A percentile compares a stretch with the other conserved stretches of the same genome.
These are phyloP conservation scores for Crambe crambe DNA, from an alignment of 37 sponge, comb jelly and placozoan species.

Conservation along the genomic window DNA sequence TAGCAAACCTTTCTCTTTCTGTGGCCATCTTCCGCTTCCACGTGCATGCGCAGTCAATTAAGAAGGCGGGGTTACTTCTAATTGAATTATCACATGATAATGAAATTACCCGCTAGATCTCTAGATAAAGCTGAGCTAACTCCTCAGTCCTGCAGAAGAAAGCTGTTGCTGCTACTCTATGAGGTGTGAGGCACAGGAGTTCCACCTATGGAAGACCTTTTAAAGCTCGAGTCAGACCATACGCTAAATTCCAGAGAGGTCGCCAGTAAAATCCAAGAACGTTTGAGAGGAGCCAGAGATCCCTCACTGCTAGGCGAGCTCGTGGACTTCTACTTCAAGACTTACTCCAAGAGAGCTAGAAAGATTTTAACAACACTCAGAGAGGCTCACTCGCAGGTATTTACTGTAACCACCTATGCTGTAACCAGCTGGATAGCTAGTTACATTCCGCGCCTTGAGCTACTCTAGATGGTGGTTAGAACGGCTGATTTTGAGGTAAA, in stretches of 20 bases:
- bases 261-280: neutral
- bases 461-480: no score
- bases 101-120: neutral
- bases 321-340: slow-evolving; percentile 69
- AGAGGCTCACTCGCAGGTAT: slow-evolving; percentile 71
- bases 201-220: slow-evolving; percentile 30
- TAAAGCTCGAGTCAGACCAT: slow-evolving; percentile 39
- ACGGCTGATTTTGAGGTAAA: no score
- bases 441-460: no score
- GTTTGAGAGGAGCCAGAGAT: slow-evolving; percentile 13
- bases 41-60: no score
- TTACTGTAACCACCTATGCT: no score
- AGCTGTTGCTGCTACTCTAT: no score
- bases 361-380: slow-evolving; percentile 47
- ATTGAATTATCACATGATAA: neutral
- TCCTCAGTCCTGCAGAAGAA: no score
- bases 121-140: no score
- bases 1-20: slow-evolving; percentile 43
- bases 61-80: neutral
- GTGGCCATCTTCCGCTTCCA: slow-evolving; percentile 27
- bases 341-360: slow-evolving; percentile 51
- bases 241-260: slow-evolving; percentile 4
- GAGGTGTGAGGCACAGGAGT: neutral
- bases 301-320: slow-evolving; percentile 62
- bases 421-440: neutral